Evolutionary conservation across 30 jellyfish, hydroid and myxozoan genomes (phyloP), one percentile per base, ranked within the genome.

Genomic region (Aurelia sp.): DNA sequence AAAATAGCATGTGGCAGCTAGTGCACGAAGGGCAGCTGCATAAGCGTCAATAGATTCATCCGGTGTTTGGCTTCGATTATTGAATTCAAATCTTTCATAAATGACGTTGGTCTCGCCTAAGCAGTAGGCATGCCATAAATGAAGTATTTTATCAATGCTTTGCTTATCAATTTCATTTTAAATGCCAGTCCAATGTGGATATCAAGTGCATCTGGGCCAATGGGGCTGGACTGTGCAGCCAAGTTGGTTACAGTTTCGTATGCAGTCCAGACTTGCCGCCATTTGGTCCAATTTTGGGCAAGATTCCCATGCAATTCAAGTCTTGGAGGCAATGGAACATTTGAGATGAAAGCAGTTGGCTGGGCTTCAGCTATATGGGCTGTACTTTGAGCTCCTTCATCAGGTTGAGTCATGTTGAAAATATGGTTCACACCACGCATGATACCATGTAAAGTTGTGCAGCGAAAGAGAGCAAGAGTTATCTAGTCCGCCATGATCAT

Each of bases 211-310:
- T 63, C 74, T 12, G 33, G 74, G 20, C 74, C 74, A 63, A 63
- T 63, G 33, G 27, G 20, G 74, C 74, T 63, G 33, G 74, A 63
- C 27, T 63, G 74, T 63, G 74, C 2, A 40, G 74, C 74, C 27
- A 63, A 63, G 3, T 63, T 63, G 20, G 20, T 63, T 63, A 63
- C 74, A 63, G 74, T 63, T 63, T 63, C 33, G 30, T 63, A 63
- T 30, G 74, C 74, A 12, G 74, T 63, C 74, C 74, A 63, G 74
- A 63, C 27, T 63, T 63, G 74, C 30, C 74, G 74, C 74, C 74
- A 63, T 63, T 63, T 63, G 2, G 41, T 63, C 74, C 74, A 63
- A 4, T 63, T 63, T 21, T 63, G 41, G 30, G 74, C 74, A 18
- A 63, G 27, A 3, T 63, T 63, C 41, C 74, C 20, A 63, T 30